Percentiles rank a stretch among this genome's conserved stretches.
Conservation (phyloP, 2,888 invertebrate species). For the Neelides folsomi region DNA sequence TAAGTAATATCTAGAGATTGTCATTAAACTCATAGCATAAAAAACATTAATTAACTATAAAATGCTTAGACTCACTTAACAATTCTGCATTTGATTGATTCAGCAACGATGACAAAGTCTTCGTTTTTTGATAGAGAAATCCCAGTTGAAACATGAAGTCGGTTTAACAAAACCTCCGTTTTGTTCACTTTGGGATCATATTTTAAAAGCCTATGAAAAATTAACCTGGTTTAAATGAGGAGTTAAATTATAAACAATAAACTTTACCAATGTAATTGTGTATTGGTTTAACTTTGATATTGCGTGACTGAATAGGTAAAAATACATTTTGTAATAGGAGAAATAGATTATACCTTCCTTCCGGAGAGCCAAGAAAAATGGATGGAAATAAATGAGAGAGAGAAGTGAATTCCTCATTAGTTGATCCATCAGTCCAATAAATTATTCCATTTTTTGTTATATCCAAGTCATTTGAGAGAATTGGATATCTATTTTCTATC, state of each 20-base stretch:
- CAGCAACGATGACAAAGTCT: slow-evolving; percentile 32
- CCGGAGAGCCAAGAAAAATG: slow-evolving; percentile 41
- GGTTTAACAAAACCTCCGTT: slow-evolving; percentile 58
- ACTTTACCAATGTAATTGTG: too few relatives aligned
- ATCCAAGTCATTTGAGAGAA: slow-evolving; percentile 58
- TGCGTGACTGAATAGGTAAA: too few relatives aligned
- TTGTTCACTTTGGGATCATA: slow-evolving; percentile 64
- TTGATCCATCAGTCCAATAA: slow-evolving; percentile 74
- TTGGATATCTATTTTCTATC: slow-evolving; percentile 52
- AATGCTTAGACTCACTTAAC: too few relatives aligned
- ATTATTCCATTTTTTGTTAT: slow-evolving; percentile 65
- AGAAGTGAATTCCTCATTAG: slow-evolving; percentile 58
- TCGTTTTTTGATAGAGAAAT: slow-evolving; percentile 64
- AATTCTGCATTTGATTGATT: too few relatives aligned
- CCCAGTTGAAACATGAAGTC: slow-evolving; percentile 78
- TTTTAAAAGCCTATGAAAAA: slow-evolving; percentile 51
- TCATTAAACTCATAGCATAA: too few relatives aligned
- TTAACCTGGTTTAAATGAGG: too few relatives aligned
- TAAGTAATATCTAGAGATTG: slow-evolving; percentile 7
- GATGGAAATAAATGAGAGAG: slow-evolving; percentile 51
- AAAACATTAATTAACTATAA: too few relatives aligned
- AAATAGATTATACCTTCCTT: too few relatives aligned
- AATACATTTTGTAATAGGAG: too few relatives aligned
- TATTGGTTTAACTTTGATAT: too few relatives aligned
- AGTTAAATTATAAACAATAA: too few relatives aligned